Conservation (phyloP, 2,113 vertebrate species). For the Tachuris rubrigastra region DNA sequence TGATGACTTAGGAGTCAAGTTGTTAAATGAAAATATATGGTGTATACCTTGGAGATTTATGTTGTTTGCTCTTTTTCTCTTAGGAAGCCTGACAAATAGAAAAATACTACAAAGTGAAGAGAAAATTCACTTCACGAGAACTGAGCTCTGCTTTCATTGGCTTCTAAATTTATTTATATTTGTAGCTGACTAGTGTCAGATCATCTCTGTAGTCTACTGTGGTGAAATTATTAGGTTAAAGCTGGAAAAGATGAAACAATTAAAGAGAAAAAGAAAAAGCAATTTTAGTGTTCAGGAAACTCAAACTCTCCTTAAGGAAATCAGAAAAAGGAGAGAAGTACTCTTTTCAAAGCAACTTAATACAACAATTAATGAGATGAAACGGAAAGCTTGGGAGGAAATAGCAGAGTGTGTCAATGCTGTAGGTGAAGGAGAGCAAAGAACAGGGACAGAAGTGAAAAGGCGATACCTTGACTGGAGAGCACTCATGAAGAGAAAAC, state of each 20-base stretch:
- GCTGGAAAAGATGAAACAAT: slow-evolving; percentile 87
- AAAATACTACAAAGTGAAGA: slow-evolving; percentile 37
- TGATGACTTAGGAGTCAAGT: not conserved
- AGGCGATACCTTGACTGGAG: slow-evolving; percentile 91
- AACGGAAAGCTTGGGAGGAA: slow-evolving; percentile 94
- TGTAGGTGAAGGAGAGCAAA: slow-evolving; percentile 89
- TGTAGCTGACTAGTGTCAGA: not conserved
- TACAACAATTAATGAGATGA: slow-evolving; percentile 95
- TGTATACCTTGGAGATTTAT: slow-evolving; percentile 22
- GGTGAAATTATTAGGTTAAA: slow-evolving; percentile 49
- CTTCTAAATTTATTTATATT: not conserved
- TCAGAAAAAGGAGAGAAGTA: slow-evolving; percentile 88
- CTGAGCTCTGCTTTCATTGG: slow-evolving; percentile 15
- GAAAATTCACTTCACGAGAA: slow-evolving; percentile 40
- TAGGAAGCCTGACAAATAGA: slow-evolving; percentile 52
- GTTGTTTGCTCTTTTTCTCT: slow-evolving; percentile 57
- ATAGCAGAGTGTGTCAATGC: slow-evolving; percentile 92
- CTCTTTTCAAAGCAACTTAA: slow-evolving; percentile 95
- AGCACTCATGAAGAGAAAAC: slow-evolving; percentile 89
- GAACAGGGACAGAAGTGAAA: slow-evolving; percentile 91
- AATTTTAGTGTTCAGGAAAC: slow-evolving; percentile 96
- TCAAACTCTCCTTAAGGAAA: slow-evolving; percentile 91
- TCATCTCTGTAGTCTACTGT: not conserved
- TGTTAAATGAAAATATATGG: not conserved
- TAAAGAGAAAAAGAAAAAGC: slow-evolving; percentile 94